Percentiles rank a stretch among this genome's conserved stretches.
These are phyloP conservation scores for Elephas maximus DNA, from an alignment of 2,113 vertebrate species.

Conservation along the genomic window DNA sequence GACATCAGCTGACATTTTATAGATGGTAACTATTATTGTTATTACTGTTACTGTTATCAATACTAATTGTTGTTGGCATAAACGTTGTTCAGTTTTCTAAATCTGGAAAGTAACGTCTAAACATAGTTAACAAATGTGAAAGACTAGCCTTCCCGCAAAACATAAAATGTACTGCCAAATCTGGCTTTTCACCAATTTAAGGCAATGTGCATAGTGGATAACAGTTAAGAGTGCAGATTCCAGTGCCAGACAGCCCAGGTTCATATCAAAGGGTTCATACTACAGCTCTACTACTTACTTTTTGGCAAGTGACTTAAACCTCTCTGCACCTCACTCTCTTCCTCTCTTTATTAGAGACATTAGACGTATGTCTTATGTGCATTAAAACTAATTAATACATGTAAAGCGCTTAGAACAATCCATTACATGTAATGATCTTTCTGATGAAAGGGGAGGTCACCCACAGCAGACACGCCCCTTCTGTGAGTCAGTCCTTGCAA, in stretches of 20 bases:
- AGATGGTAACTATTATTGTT: neutral
- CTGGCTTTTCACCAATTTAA: neutral
- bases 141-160: neutral
- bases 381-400: slow-evolving; percentile 54
- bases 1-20: neutral
- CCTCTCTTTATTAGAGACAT: neutral
- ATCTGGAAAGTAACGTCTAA: neutral
- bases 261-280: neutral
- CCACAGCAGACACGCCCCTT: neutral
- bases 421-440: neutral
- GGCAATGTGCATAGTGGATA: neutral
- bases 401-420: neutral
- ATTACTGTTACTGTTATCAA: neutral
- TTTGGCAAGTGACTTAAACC: neutral
- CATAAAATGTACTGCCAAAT: neutral
- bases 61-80: neutral
- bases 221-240: neutral
- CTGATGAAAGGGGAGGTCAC: neutral
- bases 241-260: neutral
- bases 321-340: neutral
- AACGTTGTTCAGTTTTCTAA: neutral
- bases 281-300: neutral
- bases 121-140: neutral
- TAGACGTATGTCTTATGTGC: neutral
- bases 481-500: neutral